Base-by-base conservation (phyloP, 2,797 vertebrate species). In the Glyptemys insculpta region DNA sequence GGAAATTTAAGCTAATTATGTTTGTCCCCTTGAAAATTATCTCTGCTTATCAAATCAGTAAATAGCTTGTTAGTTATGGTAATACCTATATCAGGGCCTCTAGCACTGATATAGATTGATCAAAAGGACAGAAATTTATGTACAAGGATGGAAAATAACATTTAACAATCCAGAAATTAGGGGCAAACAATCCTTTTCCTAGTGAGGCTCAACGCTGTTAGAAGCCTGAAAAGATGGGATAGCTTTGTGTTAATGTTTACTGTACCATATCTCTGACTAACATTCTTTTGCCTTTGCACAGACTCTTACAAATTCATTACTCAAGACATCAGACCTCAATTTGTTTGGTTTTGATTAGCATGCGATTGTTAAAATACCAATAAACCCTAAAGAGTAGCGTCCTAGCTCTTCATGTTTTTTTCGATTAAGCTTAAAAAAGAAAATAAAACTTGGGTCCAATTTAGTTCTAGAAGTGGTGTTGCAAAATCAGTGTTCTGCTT, bases 21-120 rank as follows among this genome's bases (percentile, higher is more conserved):
- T 78, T 79, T 91, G 49, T 96, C 65, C 80, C 79, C 15, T 81
- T 92, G 93, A 65, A 96, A 89, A n/a, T 86, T 90, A 59, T 68
- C 52, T 96, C 7, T 9, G 14, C 8, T 27, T 76, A 94, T 89
- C 79, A 83, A 95, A 83, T 27, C 92, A 4, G 82, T 92, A 8
- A 44, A 82, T 91, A 85, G 47, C 86, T 79, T 41, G 23, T 23
- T 50, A 86, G 79, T 14, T 86, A 47, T 41, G 81, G 1, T 56
- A 80, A 85, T 81, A 18, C 11, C 1, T 44, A 56, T 74, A 52
- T 4, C 92, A 37, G 80, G 68, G 80, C 89, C 53, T 94, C 93
- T 79, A 85, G 79, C 21, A 37, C 15, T n/a, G 5, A 5, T 81
- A 4, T 12, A 54, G 37, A n/a, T 25, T 80, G 86, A 85, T 74